Base-by-base conservation (phyloP, 2,797 vertebrate genomes). In the Spheniscus humboldti region DNA sequence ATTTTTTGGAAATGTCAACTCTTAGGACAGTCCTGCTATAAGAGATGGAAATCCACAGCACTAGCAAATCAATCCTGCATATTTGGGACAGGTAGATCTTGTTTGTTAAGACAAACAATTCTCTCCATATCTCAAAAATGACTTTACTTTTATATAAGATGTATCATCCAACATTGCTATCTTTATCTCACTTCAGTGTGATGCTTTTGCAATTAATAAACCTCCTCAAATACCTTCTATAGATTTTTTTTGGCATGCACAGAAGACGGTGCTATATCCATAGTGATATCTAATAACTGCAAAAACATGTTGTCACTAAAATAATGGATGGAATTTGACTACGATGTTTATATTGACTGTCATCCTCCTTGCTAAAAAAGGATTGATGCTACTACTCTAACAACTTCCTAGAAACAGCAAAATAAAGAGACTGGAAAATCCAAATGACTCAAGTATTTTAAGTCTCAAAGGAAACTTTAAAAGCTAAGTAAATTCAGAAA, bases 171-270 rank as follows among this genome's bases (percentile, higher is more conserved):
- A 50, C 67, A 69, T 16, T 35, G 17, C 23, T 71, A n/a, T 82
- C 48, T 84, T 79, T 62, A 75, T 66, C 59, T 94, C 62, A 60
- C 82, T 91, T 92, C 48, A 81, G n/a, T 23, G 39, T 31, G 73
- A 96, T 82, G 45, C 11, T 94, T 92, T 88, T 85, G 63, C 81
- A 94, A 96, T 96, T 96, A 94, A 92, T 91, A 85, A 76, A 92
- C 85, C 64, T 76, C 73, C 28, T 94, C 83, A 48, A 69, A 35
- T 88, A 73, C 10, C 30, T 47, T 48, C 37, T 68, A 78, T 55
- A 50, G 92, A 87, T 92, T 90, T 74, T 59, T 63, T 84, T 53
- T 87, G 27, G 37, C 75, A 74, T 6, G 18, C 73, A 93, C 2
- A 35, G 59, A 86, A 92, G 52, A 43, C 23, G 39, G 13, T 76